phyloP scores from a whole-genome alignment of 1,140 invertebrate species.

The Papilio polytes region DNA sequence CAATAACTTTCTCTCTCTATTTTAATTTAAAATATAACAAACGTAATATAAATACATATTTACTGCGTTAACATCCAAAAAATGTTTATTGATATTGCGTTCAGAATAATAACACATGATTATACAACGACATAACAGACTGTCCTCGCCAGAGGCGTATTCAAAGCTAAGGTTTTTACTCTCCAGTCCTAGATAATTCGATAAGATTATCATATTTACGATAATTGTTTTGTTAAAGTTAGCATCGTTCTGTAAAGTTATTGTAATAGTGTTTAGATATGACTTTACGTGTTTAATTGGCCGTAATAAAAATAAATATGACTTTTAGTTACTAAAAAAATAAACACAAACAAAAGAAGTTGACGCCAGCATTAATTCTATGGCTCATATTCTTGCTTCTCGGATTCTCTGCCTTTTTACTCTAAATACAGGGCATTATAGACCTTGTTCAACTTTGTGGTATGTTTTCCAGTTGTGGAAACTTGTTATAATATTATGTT shows the following conservation, averaged over 20 bases:
- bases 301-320: background rate
- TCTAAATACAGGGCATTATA: no score
- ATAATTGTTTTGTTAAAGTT: slow-evolving; percentile 53
- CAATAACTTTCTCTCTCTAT: no score
- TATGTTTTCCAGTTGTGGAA: no score
- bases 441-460: no score
- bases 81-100: slow-evolving; percentile 18
- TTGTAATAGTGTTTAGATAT: slow-evolving; percentile 11
- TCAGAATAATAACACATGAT: slow-evolving; percentile 18
- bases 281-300: slow-evolving; percentile 38
- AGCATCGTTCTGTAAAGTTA: slow-evolving; percentile 26
- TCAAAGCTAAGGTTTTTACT: slow-evolving; percentile 14
- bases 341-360: background rate
- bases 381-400: no score
- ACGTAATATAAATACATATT: background rate
- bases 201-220: slow-evolving; percentile 64
- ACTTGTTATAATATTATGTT: no score
- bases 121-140: background rate
- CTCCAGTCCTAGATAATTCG: slow-evolving; percentile 45
- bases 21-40: background rate
- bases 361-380: no score
- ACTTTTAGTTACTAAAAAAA: background rate
- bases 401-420: no score
- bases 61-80: background rate
- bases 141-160: slow-evolving; percentile 5